A percentile compares a stretch with the other conserved stretches of the same genome.
Evolutionary conservation across 2,888 invertebrate genomes (phyloP).

Genomic region (Polydrusus pterygomalis): DNA sequence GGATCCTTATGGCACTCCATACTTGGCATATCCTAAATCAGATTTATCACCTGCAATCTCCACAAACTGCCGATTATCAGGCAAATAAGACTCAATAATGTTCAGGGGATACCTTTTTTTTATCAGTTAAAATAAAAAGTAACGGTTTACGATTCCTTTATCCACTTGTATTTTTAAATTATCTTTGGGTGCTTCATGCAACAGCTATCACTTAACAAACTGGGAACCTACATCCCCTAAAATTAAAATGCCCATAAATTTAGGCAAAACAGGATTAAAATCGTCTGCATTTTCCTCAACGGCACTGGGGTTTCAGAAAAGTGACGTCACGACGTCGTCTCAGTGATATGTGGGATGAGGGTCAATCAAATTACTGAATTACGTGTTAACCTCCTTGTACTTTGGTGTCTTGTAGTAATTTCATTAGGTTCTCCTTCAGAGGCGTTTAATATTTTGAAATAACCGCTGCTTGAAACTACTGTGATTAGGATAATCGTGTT

Average conservation of each 20-base stretch:
- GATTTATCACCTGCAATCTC: too few relatives aligned
- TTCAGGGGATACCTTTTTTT: too few relatives aligned
- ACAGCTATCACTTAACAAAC: neutral
- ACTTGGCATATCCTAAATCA: too few relatives aligned
- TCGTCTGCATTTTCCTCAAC: neutral
- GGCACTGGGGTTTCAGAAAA: neutral
- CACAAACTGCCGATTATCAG: too few relatives aligned
- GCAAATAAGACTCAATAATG: too few relatives aligned
- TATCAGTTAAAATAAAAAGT: too few relatives aligned
- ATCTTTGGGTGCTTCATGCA: neutral
- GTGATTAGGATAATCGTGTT: neutral
- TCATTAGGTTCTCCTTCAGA: neutral
- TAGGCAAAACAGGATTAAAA: conserved; percentile 4
- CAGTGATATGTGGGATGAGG: neutral
- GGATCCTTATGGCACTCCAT: too few relatives aligned
- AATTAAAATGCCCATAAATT: neutral
- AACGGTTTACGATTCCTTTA: too few relatives aligned
- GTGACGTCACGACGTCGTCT: neutral
- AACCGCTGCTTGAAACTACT: neutral
- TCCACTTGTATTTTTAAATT: too few relatives aligned
- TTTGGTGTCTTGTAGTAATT: neutral
- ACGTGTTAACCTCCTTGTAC: neutral
- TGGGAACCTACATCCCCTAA: neutral
- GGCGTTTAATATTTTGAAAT: neutral
- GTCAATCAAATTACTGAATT: conserved; percentile 4